Conservation (phyloP, 2,113 vertebrate species). For the Peromyscus californicus region DNA sequence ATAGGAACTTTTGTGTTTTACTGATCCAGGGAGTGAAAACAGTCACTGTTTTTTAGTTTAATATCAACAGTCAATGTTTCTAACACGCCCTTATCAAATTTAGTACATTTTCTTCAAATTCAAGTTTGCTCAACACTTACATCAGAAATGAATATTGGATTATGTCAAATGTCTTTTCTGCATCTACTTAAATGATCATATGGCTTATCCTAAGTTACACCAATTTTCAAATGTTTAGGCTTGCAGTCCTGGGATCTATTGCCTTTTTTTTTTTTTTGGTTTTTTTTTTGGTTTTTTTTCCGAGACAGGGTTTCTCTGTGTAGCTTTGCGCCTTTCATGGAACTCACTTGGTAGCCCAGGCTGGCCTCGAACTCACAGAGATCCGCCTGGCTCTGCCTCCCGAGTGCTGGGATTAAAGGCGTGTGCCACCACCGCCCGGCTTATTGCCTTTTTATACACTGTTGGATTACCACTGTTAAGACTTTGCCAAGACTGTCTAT, state of each 20-base stretch:
- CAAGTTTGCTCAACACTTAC: background rate
- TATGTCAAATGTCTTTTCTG: conserved; percentile 26
- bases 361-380: too few relatives aligned
- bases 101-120: background rate
- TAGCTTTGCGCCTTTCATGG: too few relatives aligned
- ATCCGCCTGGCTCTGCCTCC: too few relatives aligned
- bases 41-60: background rate
- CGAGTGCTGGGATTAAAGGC: too few relatives aligned
- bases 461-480: background rate
- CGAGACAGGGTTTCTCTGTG: too few relatives aligned
- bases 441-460: background rate
- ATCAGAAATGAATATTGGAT: background rate
- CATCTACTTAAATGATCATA: background rate
- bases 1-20: background rate
- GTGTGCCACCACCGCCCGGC: too few relatives aligned
- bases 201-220: background rate
- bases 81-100: background rate
- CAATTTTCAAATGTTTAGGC: background rate
- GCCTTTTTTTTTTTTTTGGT: too few relatives aligned
- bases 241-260: background rate
- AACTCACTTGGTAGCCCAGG: too few relatives aligned
- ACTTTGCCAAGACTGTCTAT: background rate
- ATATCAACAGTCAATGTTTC: background rate
- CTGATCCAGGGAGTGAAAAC: background rate
- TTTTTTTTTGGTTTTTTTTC: too few relatives aligned